Conservation (phyloP, 2,888 invertebrate genomes). For the Cerceris ruficornis region DNA sequence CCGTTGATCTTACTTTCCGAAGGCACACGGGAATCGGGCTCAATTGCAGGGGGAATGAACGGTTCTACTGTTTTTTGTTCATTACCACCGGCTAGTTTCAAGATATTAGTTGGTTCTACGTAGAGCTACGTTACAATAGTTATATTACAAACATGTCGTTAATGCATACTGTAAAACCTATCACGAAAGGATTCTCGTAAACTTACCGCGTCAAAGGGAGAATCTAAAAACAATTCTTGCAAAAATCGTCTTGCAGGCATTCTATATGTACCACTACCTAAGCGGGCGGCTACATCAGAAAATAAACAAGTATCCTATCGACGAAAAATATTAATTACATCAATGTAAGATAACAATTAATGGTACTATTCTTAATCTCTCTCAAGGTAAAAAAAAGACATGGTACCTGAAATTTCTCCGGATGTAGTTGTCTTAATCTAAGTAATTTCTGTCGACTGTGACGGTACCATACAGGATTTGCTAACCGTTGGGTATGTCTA, state of each 20-base stretch:
- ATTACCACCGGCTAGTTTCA: constrained; percentile 68
- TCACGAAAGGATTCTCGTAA: neutral
- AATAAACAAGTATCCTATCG: constrained; percentile 93
- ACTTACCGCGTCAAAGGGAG: constrained; percentile 86
- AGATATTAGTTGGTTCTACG: constrained; percentile 77
- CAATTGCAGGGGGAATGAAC: constrained; percentile 49
- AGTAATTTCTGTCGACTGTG: constrained; percentile 92
- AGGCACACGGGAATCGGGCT: constrained; percentile 55
- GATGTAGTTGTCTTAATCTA: constrained; percentile 88
- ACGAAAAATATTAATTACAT: constrained; percentile 10
- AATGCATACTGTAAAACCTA: neutral
- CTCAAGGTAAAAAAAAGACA: neutral
- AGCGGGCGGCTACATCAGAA: constrained; percentile 92
- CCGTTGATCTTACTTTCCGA: constrained; percentile 76
- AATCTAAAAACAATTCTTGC: constrained; percentile 96
- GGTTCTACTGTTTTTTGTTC: constrained; percentile 65
- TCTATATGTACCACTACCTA: constrained; percentile 91
- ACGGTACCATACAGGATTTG: constrained; percentile 90
- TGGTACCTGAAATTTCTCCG: constrained; percentile 85
- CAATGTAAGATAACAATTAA: constrained; percentile 7
- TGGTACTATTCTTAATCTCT: neutral
- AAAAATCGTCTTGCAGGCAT: constrained; percentile 92
- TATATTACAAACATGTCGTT: constrained; percentile 15
- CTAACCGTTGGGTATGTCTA: constrained; percentile 88
- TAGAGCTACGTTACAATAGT: constrained; percentile 73